Evolutionary conservation across 1,140 invertebrate species (phyloP).

Genomic region (Brachionus sp.): DNA sequence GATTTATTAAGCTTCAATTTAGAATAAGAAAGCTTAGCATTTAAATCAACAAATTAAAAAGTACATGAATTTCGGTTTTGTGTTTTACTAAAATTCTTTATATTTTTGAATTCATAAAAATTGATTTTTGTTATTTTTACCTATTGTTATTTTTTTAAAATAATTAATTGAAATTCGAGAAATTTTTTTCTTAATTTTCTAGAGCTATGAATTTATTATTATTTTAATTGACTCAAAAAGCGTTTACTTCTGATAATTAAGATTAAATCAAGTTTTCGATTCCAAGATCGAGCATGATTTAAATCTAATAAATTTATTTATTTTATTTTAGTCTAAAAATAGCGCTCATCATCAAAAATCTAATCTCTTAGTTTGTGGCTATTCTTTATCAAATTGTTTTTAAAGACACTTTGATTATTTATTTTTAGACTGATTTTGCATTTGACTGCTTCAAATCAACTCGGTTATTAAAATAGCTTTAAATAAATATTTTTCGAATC

Average conservation of each 20-base stretch:
- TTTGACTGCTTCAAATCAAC: not conserved
- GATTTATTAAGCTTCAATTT: not conserved
- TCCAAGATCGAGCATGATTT: not conserved
- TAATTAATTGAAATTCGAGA: not conserved
- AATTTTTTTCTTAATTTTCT: not conserved
- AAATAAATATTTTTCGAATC: not conserved
- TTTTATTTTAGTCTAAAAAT: not conserved
- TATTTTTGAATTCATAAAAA: not conserved
- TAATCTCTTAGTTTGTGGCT: not conserved
- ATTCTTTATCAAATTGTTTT: not conserved
- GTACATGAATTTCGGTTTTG: conserved; percentile 7
- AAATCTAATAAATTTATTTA: not conserved
- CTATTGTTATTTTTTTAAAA: not conserved
- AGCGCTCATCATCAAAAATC: not conserved
- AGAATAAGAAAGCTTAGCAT: conserved; percentile 2
- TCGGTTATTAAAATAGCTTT: not conserved
- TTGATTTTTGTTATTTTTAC: not conserved
- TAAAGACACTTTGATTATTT: not conserved
- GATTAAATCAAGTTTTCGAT: not conserved
- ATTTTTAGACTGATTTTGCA: not conserved
- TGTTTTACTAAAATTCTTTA: not conserved
- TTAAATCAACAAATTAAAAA: not conserved
- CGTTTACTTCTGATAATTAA: not conserved
- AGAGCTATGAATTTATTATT: not conserved
- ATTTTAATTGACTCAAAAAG: not conserved